Conservation (phyloP, 1,140 invertebrate genomes). For the Conus betulinus region DNA sequence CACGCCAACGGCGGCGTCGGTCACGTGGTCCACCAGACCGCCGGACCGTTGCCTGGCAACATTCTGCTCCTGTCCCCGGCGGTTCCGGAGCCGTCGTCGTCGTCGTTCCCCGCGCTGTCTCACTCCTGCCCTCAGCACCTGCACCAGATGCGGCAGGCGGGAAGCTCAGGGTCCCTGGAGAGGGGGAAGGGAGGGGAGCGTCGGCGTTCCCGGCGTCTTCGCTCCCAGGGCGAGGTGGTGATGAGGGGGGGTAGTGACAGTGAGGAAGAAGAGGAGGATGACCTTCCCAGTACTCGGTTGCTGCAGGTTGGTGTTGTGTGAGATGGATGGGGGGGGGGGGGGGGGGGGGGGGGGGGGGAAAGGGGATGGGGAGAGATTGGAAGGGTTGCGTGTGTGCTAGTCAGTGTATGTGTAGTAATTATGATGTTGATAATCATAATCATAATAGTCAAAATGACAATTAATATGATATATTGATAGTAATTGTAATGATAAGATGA, state of each 20-base stretch:
- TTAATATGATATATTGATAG: no score
- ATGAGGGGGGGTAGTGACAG: not conserved
- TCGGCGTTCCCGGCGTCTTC: not conserved
- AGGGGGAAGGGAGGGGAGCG: not conserved
- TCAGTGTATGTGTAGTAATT: no score
- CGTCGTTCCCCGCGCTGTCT: not conserved
- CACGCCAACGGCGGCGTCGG: not conserved
- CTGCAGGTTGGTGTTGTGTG: slow-evolving; percentile 2
- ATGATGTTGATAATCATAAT: no score
- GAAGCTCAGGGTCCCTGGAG: not conserved
- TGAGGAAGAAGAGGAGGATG: slow-evolving; percentile 28
- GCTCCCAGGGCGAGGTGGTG: not conserved
- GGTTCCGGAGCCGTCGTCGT: not conserved
- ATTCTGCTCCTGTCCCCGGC: slow-evolving; percentile 8
- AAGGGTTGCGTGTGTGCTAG: no score
- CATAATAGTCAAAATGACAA: no score
- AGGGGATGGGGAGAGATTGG: no score
- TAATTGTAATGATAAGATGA: no score
- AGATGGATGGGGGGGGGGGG: no score
- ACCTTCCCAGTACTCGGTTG: slow-evolving; percentile 20
- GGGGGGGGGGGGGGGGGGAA: no score
- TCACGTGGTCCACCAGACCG: not conserved
- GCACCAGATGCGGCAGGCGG: not conserved
- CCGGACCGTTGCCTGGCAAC: not conserved
- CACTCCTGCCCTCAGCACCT: not conserved